A percentile compares a stretch with the other conserved stretches of the same genome.
phyloP scores from a whole-genome alignment of 2,888 invertebrate genomes.

The Alcis repandata region DNA sequence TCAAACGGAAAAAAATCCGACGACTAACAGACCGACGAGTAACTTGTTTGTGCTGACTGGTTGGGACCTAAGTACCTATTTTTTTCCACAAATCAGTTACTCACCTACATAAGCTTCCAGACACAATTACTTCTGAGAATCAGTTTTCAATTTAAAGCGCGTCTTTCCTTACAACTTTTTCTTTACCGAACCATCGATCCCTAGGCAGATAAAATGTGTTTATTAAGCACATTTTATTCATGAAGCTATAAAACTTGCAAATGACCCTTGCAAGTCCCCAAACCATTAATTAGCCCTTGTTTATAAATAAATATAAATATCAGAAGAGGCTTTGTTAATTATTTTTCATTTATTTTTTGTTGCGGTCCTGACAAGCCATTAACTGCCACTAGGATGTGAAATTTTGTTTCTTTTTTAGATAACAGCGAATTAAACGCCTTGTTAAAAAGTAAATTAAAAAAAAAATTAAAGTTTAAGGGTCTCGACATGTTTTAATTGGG shows the following conservation, averaged over 20 bases:
- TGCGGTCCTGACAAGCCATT: conserved; percentile 8
- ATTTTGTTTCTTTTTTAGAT: conserved; percentile 15
- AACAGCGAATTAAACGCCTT: conserved; percentile 1
- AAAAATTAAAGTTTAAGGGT: background rate
- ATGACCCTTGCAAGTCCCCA: conserved; percentile 8
- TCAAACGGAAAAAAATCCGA: too few species aligned
- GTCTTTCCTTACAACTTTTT: too few species aligned
- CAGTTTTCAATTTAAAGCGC: too few species aligned
- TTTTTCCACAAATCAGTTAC: too few species aligned
- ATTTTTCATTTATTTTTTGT: conserved; percentile 13
- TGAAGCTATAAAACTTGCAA: conserved; percentile 29
- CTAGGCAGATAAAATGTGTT: conserved; percentile 13
- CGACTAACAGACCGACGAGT: too few species aligned
- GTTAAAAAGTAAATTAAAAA: conserved; percentile 7
- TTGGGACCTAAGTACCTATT: too few species aligned
- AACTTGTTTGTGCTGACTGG: too few species aligned
- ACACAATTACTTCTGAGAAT: too few species aligned
- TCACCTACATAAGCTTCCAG: too few species aligned
- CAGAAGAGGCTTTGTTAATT: conserved; percentile 3
- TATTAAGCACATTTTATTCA: conserved; percentile 21
- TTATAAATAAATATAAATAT: conserved; percentile 11
- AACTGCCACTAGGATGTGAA: conserved; percentile 26
- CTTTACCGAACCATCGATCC: background rate
- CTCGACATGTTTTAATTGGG: background rate
- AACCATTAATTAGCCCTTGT: conserved; percentile 31